Base-by-base conservation (phyloP, 2,888 invertebrate genomes). In the Trachelus troglodyta region DNA sequence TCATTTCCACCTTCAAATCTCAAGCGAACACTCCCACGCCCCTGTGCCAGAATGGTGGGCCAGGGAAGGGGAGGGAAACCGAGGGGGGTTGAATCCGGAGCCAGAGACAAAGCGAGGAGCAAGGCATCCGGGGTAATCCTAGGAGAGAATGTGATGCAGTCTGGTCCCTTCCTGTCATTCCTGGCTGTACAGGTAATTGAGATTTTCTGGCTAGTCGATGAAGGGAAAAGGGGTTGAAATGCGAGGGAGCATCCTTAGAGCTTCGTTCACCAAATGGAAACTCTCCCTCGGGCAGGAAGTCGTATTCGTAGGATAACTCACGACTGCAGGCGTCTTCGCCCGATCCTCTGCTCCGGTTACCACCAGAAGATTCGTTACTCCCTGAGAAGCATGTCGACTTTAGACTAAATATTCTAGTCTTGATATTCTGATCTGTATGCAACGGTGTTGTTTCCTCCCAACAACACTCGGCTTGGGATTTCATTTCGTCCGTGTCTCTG, bases 1-100 rank as follows among this genome's bases (percentile, higher is more conserved):
- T 88, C 87, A 88, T 88, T 88, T 87, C 85, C 88, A 88, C 88
- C 87, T 87, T 87, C 84, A 85, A 86, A 88, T 87, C 87, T 86
- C 79, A 40, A 77, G 80, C 85, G 81, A 85, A 80, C 80, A 79
- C 79, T 79, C 77, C 71, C 80, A 23, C 75, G 74, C 12, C 15
- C 34, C 71, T 71, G 31, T 30, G 30, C 4, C 15, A 11, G 31
- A 4, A 71, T 23, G 56, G 15, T 76, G 80, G 82, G 81, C 81
- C 82, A 73, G 81, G 76, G 78, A 80, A 82, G 81, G 81, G 83
- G 80, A 83, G 79, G 81, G 79, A 80, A 81, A 9, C 33, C 11
- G 2, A 76, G 82, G 84, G 84, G 85, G 85, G 87, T 87, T 85
- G 87, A 83, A 87, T 87, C 86, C 83, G 87, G 85, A 87, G 84